A percentile compares a stretch with the other conserved stretches of the same genome.
These are phyloP conservation scores for Eulemur albifrons DNA, from an alignment of 2,797 vertebrate genomes.

Conservation along the genomic window DNA sequence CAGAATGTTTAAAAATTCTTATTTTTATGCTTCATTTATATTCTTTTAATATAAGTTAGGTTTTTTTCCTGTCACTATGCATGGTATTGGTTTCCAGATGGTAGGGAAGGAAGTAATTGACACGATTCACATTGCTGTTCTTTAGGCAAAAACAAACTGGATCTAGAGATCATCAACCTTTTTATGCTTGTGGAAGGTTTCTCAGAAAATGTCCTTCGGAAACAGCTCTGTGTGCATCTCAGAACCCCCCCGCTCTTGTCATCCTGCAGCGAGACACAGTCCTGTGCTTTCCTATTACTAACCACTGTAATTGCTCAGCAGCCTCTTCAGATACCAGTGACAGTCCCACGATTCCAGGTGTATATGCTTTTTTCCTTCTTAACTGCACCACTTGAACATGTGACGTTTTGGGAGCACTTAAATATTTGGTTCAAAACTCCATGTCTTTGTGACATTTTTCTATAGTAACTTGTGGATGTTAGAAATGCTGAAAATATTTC, in stretches of 20 bases:
- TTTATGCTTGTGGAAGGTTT: background rate
- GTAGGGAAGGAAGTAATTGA: background rate
- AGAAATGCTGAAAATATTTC: background rate
- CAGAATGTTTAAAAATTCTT: background rate
- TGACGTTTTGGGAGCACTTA: background rate
- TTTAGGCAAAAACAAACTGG: slow-evolving; percentile 2
- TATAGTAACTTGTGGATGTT: background rate
- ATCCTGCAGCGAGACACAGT: background rate
- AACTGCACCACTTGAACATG: background rate
- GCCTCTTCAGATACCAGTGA: background rate
- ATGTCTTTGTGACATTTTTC: background rate
- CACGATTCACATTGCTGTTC: background rate
- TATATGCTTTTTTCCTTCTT: background rate
- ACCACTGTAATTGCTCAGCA: background rate
- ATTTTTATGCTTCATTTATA: background rate
- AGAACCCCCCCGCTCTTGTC: background rate
- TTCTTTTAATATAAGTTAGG: background rate
- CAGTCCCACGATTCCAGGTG: background rate
- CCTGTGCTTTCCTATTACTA: background rate
- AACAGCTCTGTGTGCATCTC: background rate
- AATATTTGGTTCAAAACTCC: slow-evolving; percentile 3
- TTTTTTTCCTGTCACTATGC: background rate
- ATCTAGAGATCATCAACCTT: background rate
- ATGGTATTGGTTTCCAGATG: background rate
- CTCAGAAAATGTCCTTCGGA: background rate